Evolutionary conservation across 2,797 vertebrate species (phyloP).

Genomic region (Ctenochaetus hawaiiensis): DNA sequence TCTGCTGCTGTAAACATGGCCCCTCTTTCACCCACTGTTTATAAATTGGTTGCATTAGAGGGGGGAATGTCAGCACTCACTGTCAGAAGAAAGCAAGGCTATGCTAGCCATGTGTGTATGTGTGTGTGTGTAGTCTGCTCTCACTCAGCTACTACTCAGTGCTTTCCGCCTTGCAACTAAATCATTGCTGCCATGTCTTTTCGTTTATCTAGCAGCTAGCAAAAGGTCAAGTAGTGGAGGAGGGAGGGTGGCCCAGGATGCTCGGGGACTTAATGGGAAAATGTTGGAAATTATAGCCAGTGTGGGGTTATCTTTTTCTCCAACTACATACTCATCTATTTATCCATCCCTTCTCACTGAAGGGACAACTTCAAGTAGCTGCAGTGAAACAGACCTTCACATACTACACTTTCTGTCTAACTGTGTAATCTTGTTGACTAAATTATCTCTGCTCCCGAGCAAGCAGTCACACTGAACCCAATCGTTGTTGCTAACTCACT

Average conservation of each 20-base stretch:
- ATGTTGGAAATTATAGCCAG: constrained; percentile 70
- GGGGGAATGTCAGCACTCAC: constrained; percentile 73
- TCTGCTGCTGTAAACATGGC: constrained; percentile 76
- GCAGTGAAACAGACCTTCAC: constrained; percentile 43
- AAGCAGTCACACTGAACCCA: constrained; percentile 61
- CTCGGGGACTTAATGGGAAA: constrained; percentile 74
- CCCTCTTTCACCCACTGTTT: constrained; percentile 77
- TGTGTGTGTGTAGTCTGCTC: constrained; percentile 28
- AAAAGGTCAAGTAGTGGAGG: constrained; percentile 80
- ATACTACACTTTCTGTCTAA: constrained; percentile 18
- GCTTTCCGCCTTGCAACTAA: constrained; percentile 61
- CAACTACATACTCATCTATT: constrained; percentile 32
- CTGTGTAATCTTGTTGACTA: constrained; percentile 63
- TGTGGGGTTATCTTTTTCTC: constrained; percentile 50
- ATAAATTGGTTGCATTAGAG: constrained; percentile 74
- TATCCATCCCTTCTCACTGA: constrained; percentile 24
- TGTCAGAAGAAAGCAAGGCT: constrained; percentile 51
- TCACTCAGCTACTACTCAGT: constrained; percentile 35
- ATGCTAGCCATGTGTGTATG: constrained; percentile 27
- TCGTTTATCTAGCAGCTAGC: constrained; percentile 75
- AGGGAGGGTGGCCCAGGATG: constrained; percentile 38
- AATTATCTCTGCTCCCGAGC: constrained; percentile 70
- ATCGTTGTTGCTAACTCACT: constrained; percentile 54
- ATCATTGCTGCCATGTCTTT: constrained; percentile 76
- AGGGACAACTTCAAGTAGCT: constrained; percentile 33